Evolutionary conservation across 2,113 vertebrate species (phyloP).

Genomic region (Pterocles burchelli): DNA sequence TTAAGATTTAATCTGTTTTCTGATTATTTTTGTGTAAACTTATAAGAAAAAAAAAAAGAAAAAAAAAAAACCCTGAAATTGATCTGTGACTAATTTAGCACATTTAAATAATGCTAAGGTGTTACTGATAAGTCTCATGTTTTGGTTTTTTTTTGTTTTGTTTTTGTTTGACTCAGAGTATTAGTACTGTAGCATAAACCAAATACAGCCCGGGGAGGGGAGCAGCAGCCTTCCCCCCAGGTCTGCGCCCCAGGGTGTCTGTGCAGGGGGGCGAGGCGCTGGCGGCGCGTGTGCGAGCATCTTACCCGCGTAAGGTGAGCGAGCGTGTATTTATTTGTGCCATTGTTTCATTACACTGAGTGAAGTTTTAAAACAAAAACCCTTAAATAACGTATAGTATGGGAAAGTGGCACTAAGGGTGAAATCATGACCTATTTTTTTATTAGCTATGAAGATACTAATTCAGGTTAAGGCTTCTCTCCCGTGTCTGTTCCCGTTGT

Average conservation of each 20-base stretch:
- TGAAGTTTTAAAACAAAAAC: slow-evolving; percentile 50
- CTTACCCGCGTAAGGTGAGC: slow-evolving; percentile 39
- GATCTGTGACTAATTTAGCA: slow-evolving; percentile 78
- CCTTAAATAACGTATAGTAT: slow-evolving; percentile 45
- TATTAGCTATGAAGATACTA: slow-evolving; percentile 71
- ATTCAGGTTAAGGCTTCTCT: slow-evolving; percentile 73
- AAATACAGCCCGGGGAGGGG: slow-evolving; percentile 74
- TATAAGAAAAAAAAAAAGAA: neutral
- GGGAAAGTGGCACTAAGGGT: slow-evolving; percentile 66
- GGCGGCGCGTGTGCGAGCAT: neutral
- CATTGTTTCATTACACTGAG: slow-evolving; percentile 73
- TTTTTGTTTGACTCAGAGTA: slow-evolving; percentile 76
- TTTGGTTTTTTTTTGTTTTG: neutral
- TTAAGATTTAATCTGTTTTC: slow-evolving; percentile 78
- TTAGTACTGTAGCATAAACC: slow-evolving; percentile 85
- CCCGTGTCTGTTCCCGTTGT: neutral
- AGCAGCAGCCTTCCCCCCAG: slow-evolving; percentile 48
- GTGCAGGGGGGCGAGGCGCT: neutral
- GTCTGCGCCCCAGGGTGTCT: slow-evolving; percentile 50
- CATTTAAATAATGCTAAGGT: slow-evolving; percentile 67
- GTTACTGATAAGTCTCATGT: slow-evolving; percentile 68
- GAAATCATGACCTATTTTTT: slow-evolving; percentile 70
- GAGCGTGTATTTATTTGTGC: slow-evolving; percentile 74
- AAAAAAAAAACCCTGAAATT: neutral
- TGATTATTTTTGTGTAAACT: slow-evolving; percentile 78